phyloP scores from a whole-genome alignment of 2,797 vertebrate species.

The Alauda arvensis region DNA sequence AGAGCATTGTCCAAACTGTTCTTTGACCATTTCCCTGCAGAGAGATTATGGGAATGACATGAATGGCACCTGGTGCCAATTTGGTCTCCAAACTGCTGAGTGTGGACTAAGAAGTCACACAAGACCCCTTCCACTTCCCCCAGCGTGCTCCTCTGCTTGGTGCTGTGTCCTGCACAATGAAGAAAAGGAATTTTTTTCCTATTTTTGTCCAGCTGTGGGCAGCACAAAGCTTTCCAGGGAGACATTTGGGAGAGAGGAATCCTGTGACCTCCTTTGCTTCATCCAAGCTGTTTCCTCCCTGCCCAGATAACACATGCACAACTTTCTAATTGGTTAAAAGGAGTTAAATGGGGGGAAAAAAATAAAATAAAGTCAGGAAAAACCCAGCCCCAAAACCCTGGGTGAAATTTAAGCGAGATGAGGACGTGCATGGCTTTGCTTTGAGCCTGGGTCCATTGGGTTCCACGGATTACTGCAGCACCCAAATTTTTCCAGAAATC shows the following conservation, averaged over 20 bases:
- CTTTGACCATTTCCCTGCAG: background rate
- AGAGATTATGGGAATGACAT: background rate
- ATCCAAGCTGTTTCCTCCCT: background rate
- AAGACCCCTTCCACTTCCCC: background rate
- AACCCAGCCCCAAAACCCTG: background rate
- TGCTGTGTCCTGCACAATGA: background rate
- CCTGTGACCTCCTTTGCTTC: background rate
- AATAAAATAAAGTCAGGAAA: background rate
- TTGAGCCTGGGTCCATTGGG: background rate
- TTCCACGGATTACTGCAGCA: constrained; percentile 45
- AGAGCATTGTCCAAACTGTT: background rate
- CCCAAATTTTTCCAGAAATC: constrained; percentile 59
- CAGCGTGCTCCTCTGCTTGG: background rate
- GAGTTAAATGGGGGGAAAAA: background rate
- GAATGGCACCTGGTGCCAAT: fast-evolving
- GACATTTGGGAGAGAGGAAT: background rate
- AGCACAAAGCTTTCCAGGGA: background rate
- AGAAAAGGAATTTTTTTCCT: background rate
- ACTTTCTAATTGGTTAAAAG: background rate
- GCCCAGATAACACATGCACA: background rate
- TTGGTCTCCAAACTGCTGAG: background rate
- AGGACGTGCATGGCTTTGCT: background rate
- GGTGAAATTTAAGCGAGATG: background rate
- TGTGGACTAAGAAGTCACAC: background rate
- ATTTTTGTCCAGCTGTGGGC: background rate